Evolutionary conservation across 2,888 invertebrate species (phyloP), one percentile per base, ranked within the genome.

Genomic region (Chironomus riparius): DNA sequence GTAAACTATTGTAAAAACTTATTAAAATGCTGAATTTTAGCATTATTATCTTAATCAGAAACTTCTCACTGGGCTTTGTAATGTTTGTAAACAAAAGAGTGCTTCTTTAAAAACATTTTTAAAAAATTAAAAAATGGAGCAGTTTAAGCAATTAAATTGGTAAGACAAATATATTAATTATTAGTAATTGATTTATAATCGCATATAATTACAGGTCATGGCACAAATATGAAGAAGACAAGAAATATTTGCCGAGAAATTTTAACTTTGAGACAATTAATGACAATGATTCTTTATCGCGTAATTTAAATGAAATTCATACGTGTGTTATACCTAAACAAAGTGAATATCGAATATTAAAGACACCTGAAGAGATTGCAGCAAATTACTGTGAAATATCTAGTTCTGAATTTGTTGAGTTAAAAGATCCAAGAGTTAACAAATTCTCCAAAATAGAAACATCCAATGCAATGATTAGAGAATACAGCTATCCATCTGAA

Each of bases 111-210:
- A 12, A 5, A 3, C 2, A 5, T 50, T 50, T n/a, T 13, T 50
- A 15, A 18, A 56, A 24, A 56, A 15, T 15, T n/a, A n/a, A 15
- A 2, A 24, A 50, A 76, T 76, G 76, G 76, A 76, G 50, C 28
- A 76, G 15, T 76, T 50, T 24, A 76, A 76, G 28, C 4, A 69
- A 18, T 50, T 76, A 56, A 69, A 76, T 18, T 76, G 76, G 76
- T 76, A 48, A 68, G 68, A 21, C 15, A 38, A 10, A 4, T 10
- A 38, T 2, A 38, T 50, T 24, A 13, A 47, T 21, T 21, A 48
- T 4, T 21, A 70, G 5, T 65, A 7, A 65, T 7, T 7, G 12
- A 65, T 22, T 65, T 21, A 0, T 38, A 24, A 68, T 13, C 1
- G 21, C 24, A 12, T 6, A 21, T 47, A 18, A 65, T 65, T 65